Percentiles rank a stretch among this genome's conserved stretches.
Evolutionary conservation across 2,113 vertebrate genomes (phyloP).

Genomic region (Kryptolebias marmoratus): DNA sequence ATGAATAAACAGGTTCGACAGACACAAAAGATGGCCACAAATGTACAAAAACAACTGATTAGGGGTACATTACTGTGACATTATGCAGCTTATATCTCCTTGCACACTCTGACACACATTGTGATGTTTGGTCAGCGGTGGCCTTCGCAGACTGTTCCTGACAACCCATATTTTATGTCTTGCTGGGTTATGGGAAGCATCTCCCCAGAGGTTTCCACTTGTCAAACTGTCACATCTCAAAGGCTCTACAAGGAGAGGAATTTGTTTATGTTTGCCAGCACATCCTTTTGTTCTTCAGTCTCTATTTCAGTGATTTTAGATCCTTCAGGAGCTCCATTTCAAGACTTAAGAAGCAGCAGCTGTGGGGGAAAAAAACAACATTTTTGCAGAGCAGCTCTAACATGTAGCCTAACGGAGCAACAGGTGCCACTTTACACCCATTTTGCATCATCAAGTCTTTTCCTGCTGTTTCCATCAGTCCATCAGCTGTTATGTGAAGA

Average conservation of each 20-base stretch:
- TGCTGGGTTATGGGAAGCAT: conserved; percentile 55
- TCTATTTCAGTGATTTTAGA: conserved; percentile 37
- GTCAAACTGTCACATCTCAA: conserved; percentile 70
- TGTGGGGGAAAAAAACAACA: conserved; percentile 23
- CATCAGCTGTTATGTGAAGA: not conserved
- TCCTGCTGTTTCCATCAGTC: conserved; percentile 11
- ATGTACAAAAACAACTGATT: not conserved
- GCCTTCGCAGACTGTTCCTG: conserved; percentile 56
- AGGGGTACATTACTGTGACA: not conserved
- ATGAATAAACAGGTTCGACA: not conserved
- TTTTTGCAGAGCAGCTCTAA: not conserved
- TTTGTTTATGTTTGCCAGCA: conserved; percentile 71
- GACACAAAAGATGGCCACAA: not conserved
- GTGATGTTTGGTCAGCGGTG: conserved; percentile 32
- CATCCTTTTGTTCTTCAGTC: conserved; percentile 41
- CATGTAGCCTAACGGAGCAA: conserved; percentile 13
- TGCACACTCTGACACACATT: conserved; percentile 5
- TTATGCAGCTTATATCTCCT: not conserved
- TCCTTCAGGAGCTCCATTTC: conserved; percentile 35
- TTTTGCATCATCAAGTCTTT: too few species aligned
- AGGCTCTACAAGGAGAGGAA: conserved; percentile 64
- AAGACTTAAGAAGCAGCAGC: conserved; percentile 32
- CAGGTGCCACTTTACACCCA: conserved; percentile 25
- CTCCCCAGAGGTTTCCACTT: conserved; percentile 65
- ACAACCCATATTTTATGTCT: conserved; percentile 76